Evolutionary conservation across 1,140 invertebrate genomes (phyloP), one percentile per base, ranked within the genome.

Genomic region (Drosophila oshimai): DNA sequence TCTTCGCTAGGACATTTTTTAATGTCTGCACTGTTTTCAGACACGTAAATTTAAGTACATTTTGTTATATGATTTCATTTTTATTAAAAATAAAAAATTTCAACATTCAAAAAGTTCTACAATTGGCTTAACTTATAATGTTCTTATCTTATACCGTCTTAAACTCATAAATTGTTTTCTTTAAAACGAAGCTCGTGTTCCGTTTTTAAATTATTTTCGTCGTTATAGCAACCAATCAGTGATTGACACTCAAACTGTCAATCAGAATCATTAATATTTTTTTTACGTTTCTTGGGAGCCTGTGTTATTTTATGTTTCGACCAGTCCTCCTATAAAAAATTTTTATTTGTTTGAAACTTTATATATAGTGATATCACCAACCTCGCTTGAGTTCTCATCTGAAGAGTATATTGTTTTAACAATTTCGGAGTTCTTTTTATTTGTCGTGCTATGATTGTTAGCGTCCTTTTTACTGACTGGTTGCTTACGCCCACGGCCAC

Each of bases 331-430:
- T 91, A 18, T 28, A 71, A 69, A 62, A 26, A 4, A 36, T 26
- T 18, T 6, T 57, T 22, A 57, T 10, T 13, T 22, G 2, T 4
- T 9, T 5, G 4, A 20, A 42, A 6, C 9, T 7, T n/a, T 6
- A 6, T 2, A 24, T 6, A 13, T 1, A 36, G 7, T 37, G 0
- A 22, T 12, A 0, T 42, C 20, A 39, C 49, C 6, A 34, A 87
- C 80, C 57, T 90, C 90, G 54, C 90, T 91, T 4, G 90, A 89
- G 53, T 89, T 89, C 44, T 90, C 90, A 75, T 91, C 90, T 9
- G 81, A 83, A 22, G 90, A 90, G 53, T 75, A 91, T 71, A 90
- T 80, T 44, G 74, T 78, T 77, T 91, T 91, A 2, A 79, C 61
- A 10, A 83, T 57, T 71, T 91, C 90, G 2, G 67, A 65, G 58